Evolutionary conservation across 2,888 invertebrate genomes (phyloP).

Genomic region (Odontocolon sp.): DNA sequence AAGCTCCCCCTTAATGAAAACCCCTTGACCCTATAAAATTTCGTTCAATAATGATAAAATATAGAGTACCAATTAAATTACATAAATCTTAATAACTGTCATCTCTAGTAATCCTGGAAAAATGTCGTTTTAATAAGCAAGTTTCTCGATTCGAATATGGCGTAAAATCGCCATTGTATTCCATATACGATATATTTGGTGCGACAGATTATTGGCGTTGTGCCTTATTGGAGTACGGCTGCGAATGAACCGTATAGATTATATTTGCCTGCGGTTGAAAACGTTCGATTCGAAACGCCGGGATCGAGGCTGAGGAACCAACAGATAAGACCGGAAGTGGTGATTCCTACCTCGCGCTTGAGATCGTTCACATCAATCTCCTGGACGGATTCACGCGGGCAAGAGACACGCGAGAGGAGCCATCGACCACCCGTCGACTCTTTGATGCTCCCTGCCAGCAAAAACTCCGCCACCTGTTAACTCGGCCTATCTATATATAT

Average conservation of each 20-base stretch:
- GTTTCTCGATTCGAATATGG: no score
- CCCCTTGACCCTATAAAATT: background rate
- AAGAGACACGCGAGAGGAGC: constrained; percentile 13
- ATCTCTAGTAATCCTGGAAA: no score
- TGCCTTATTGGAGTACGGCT: no score
- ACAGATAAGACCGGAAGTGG: background rate
- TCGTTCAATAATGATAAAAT: no score
- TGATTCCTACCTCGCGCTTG: background rate
- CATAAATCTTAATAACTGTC: no score
- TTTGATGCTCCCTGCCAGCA: constrained; percentile 33
- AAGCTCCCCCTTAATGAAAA: background rate
- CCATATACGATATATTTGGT: no score
- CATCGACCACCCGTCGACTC: background rate
- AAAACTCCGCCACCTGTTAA: constrained; percentile 57
- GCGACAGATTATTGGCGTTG: no score
- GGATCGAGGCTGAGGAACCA: background rate
- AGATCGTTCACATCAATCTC: constrained; percentile 62
- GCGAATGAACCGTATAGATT: no score
- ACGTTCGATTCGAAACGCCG: background rate
- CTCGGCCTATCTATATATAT: constrained; percentile 31
- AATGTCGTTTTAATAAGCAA: no score
- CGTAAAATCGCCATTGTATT: no score
- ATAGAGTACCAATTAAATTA: no score
- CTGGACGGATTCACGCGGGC: constrained; percentile 22
- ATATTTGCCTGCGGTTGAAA: no score